Base-by-base conservation (phyloP, 2,888 invertebrate genomes). In the Lycocerus yunnanus region DNA sequence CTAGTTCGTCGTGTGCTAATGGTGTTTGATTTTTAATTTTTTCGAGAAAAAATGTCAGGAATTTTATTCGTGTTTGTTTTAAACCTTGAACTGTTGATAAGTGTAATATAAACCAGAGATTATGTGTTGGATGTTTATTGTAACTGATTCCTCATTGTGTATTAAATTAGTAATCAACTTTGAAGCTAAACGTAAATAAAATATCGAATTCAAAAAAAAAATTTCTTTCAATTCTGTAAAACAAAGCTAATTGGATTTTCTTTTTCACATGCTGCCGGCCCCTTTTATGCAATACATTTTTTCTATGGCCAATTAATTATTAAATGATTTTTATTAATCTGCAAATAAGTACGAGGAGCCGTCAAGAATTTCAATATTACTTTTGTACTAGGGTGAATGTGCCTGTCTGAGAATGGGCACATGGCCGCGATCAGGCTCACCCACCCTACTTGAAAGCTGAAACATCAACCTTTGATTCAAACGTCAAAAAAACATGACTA, bases 31-130 rank as follows among this genome's bases (percentile, higher is more conserved):
- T 71, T 71, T 66, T 11, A 24, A 24, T 27, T 13, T 43, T 27
- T 68, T 71, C 11, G 60, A 24, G 15, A n/a, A 24, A 59, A 71
- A 67, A 10, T 63, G 43, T 63, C 0, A 68, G 20, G 72, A 72
- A 72, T 72, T 58, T 66, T 27, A 43, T 58, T 14, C 21, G 16
- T 68, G 69, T 69, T 73, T 72, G 68, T 67, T 58, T 58, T 61
- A 71, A 71, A 15, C 72, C 69, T 73, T 73, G 72, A 73, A 73
- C 72, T 16, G 65, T 27, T 61, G 68, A 24, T 15, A 66, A 73
- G 59, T 71, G 60, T 65, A 73, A 73, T 63, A 73, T 73, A 73
- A 73, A 73, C 72, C 72, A 69, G 20, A 73, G 72, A 73, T 73
- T 73, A 73, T 5, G 65, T 21, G 21, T 68, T 72, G 20, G 43